Percentiles rank a stretch among this genome's conserved stretches.
These are phyloP conservation scores for Gryllus longicercus DNA, from an alignment of 2,888 invertebrate genomes.

Conservation along the genomic window DNA sequence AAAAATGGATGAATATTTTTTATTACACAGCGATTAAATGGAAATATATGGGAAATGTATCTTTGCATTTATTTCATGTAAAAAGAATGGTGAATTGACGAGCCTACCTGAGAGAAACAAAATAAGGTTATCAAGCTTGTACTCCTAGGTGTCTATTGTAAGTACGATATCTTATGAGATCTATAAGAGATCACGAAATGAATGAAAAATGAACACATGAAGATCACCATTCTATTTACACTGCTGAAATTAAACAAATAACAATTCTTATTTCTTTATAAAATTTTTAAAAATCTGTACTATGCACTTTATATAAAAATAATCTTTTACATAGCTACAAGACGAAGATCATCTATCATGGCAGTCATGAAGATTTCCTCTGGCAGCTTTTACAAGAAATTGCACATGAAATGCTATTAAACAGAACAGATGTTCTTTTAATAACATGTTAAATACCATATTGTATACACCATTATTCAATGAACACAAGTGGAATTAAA, in stretches of 20 bases:
- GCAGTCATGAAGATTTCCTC: neutral
- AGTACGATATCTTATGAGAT: neutral
- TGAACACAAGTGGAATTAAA: neutral
- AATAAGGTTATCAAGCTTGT: neutral
- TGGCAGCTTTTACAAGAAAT: slow-evolving; percentile 11
- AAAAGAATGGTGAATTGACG: neutral
- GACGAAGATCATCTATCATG: neutral
- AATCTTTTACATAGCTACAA: neutral
- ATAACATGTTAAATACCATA: slow-evolving; percentile 6
- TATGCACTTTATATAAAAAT: slow-evolving; percentile 11
- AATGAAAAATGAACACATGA: neutral
- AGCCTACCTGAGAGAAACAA: neutral
- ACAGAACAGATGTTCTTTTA: neutral
- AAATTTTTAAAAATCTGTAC: neutral
- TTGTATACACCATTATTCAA: neutral
- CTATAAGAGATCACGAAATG: neutral
- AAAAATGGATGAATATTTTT: neutral
- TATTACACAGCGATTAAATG: neutral
- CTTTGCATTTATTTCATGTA: slow-evolving; percentile 5
- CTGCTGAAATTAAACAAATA: neutral
- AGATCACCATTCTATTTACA: neutral
- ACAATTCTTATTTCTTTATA: slow-evolving; percentile 22
- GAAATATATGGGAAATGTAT: neutral
- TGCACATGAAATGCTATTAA: slow-evolving; percentile 1
- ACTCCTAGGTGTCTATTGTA: neutral